A percentile compares a stretch with the other conserved stretches of the same genome.
These are phyloP conservation scores for Barnardius zonarius DNA, from an alignment of 2,113 vertebrate species.

Conservation along the genomic window DNA sequence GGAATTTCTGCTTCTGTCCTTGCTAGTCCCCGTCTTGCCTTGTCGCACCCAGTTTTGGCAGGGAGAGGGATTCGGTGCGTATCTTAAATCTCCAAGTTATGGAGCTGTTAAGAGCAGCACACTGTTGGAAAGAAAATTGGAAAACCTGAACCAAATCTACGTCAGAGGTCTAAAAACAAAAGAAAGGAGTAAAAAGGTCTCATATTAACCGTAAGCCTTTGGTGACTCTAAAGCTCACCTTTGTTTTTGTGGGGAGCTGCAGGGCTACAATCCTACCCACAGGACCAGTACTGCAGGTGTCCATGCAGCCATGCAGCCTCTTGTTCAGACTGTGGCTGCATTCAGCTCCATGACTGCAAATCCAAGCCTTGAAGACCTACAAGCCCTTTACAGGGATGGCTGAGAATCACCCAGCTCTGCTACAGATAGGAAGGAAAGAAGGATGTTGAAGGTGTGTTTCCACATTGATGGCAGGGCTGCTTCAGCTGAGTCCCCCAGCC, in stretches of 20 bases:
- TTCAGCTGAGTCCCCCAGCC: not conserved
- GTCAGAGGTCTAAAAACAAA: not conserved
- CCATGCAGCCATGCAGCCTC: rapidly evolving
- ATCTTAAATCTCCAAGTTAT: not conserved
- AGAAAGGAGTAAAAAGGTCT: not conserved
- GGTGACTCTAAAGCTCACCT: not conserved
- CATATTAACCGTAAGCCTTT: rapidly evolving
- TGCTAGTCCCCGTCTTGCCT: not conserved
- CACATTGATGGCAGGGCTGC: not conserved
- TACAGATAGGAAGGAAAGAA: not conserved
- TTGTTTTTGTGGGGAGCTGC: not conserved
- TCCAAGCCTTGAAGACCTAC: rapidly evolving
- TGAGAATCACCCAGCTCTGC: not conserved
- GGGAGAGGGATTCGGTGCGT: not conserved
- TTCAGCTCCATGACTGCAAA: not conserved
- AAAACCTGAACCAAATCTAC: not conserved
- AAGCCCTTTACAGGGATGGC: no score
- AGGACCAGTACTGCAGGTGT: not conserved
- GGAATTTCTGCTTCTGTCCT: not conserved
- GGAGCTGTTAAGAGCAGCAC: not conserved
- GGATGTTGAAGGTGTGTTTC: not conserved
- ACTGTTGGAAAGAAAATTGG: not conserved
- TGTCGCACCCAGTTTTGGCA: not conserved
- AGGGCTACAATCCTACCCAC: not conserved
- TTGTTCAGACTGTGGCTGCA: rapidly evolving